Evolutionary conservation across 2,113 vertebrate genomes (phyloP).

Genomic region (Phocoena sinus): DNA sequence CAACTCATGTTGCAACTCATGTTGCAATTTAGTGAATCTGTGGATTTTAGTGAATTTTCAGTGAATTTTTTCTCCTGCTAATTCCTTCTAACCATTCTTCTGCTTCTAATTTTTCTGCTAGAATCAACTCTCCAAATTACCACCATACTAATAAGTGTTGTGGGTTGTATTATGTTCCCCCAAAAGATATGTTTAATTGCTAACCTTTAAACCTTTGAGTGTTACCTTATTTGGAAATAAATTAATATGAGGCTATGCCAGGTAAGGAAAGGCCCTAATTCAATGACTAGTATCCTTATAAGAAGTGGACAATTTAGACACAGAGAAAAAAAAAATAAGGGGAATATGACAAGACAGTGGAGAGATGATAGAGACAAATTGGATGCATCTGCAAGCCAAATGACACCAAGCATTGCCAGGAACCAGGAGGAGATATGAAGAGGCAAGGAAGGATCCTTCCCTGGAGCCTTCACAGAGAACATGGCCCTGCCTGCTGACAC

Average conservation of each 20-base stretch:
- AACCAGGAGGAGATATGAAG: background rate
- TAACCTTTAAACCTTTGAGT: background rate
- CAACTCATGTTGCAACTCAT: background rate
- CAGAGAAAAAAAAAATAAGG: background rate
- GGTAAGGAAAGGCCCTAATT: background rate
- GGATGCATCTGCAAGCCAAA: background rate
- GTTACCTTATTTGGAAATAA: background rate
- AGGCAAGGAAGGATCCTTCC: background rate
- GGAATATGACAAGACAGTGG: background rate
- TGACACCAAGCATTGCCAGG: background rate
- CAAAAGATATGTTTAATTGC: background rate
- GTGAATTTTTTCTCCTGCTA: background rate
- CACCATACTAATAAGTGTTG: background rate
- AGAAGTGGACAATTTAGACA: background rate
- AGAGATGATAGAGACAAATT: background rate
- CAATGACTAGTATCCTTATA: background rate
- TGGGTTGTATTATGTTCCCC: background rate
- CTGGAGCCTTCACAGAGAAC: background rate
- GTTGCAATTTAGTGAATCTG: background rate
- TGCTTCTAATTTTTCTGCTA: background rate
- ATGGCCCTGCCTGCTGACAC: background rate
- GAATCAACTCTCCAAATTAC: background rate
- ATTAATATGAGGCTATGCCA: background rate
- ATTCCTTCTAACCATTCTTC: background rate
- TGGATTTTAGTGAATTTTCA: background rate